Evolutionary conservation across 2,797 vertebrate species (phyloP).

Genomic region (Peromyscus aztecus): DNA sequence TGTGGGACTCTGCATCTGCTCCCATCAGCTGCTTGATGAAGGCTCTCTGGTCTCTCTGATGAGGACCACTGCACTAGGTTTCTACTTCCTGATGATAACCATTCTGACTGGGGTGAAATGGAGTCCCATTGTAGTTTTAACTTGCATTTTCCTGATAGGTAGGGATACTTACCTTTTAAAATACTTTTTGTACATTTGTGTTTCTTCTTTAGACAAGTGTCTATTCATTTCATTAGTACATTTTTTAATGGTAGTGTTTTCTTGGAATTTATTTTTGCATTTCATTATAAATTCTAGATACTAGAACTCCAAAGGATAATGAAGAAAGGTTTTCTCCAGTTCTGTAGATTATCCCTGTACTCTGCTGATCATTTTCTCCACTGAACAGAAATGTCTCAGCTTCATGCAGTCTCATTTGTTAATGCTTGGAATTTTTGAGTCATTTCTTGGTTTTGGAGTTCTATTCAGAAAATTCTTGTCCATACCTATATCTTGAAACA

Average conservation of each 20-base stretch:
- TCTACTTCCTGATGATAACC: background rate
- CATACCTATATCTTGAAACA: background rate
- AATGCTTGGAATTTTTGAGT: background rate
- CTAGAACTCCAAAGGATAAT: background rate
- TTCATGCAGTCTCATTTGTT: background rate
- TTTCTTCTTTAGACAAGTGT: background rate
- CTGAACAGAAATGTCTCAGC: background rate
- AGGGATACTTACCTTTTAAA: background rate
- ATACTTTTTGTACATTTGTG: background rate
- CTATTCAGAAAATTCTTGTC: background rate
- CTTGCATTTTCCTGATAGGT: background rate
- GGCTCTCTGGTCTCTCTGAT: background rate
- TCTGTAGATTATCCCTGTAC: background rate
- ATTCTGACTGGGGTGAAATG: background rate
- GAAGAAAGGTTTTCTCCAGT: background rate
- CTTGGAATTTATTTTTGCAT: background rate
- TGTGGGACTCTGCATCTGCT: background rate
- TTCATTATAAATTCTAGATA: background rate
- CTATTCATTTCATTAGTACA: background rate
- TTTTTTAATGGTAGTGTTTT: background rate
- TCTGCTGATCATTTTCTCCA: background rate
- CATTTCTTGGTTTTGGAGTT: background rate
- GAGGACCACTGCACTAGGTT: background rate
- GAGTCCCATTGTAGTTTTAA: background rate
- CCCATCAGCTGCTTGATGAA: background rate